Percentiles rank a stretch among this genome's conserved stretches.
Conservation (phyloP, 2,797 vertebrate species). For the Sebastes kiyomatsui region DNA sequence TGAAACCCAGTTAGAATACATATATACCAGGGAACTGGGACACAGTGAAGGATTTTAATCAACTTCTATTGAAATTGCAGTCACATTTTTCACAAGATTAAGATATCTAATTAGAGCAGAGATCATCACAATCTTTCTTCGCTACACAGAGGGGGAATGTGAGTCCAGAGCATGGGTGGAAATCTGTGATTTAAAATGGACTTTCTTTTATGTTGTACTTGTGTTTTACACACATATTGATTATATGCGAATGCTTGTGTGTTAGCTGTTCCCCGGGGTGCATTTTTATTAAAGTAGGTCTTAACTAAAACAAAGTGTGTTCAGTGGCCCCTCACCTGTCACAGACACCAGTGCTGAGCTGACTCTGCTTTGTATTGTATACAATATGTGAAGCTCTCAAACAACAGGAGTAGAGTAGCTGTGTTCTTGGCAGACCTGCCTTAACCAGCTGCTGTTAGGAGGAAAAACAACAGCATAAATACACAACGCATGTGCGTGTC, state of each 20-base stretch:
- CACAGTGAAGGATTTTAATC: conserved; percentile 21
- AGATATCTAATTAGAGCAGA: conserved; percentile 14
- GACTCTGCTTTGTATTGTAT: conserved; percentile 44
- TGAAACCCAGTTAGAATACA: background rate
- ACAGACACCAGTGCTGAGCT: conserved; percentile 63
- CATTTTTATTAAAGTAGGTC: conserved; percentile 1
- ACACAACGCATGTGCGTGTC: background rate
- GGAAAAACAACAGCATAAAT: conserved; percentile 19
- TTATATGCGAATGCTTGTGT: background rate
- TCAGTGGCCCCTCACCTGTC: conserved; percentile 65
- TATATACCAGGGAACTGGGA: conserved; percentile 11
- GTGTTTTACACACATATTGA: background rate
- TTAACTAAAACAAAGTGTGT: conserved; percentile 22
- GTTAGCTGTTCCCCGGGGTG: background rate
- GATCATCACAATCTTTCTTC: conserved; percentile 5
- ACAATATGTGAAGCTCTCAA: conserved; percentile 56
- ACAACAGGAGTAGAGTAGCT: conserved; percentile 51
- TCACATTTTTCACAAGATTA: conserved; percentile 8
- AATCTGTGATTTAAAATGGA: background rate
- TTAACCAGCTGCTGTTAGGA: conserved; percentile 72
- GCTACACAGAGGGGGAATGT: background rate
- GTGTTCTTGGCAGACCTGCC: conserved; percentile 81
- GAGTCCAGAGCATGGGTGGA: background rate
- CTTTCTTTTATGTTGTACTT: background rate
- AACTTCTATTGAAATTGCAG: conserved; percentile 28